phyloP scores from a whole-genome alignment of 1,140 invertebrate genomes.

The Bactericera cockerelli region DNA sequence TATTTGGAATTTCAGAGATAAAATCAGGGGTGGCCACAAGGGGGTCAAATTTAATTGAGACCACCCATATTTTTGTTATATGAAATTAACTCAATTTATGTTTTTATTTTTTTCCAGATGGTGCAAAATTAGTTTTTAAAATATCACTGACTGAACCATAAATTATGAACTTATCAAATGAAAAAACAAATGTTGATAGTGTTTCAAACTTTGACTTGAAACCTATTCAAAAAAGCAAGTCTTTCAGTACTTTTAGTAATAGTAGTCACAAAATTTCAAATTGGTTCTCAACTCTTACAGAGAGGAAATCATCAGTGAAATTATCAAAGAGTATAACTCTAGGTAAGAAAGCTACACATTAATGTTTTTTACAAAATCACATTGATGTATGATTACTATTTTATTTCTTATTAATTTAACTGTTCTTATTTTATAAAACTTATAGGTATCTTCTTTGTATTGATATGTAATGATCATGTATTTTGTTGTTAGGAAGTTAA shows the following conservation, averaged over 20 bases:
- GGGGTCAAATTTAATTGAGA: too few relatives aligned
- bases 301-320: not conserved
- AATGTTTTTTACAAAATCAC: too few relatives aligned
- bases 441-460: not conserved
- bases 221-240: conserved; percentile 8
- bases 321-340: conserved; percentile 7
- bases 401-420: not conserved
- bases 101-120: too few relatives aligned
- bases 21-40: too few relatives aligned
- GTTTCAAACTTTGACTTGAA: conserved; percentile 1
- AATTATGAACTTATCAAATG: conserved; percentile 3
- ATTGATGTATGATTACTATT: too few relatives aligned
- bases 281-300: conserved; percentile 1
- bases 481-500: not conserved
- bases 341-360: not conserved
- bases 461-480: not conserved
- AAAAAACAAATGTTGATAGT: not conserved
- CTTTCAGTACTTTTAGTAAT: conserved; percentile 2
- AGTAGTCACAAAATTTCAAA: conserved; percentile 6
- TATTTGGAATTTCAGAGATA: too few relatives aligned
- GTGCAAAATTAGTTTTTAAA: too few relatives aligned
- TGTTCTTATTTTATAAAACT: not conserved
- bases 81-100: too few relatives aligned
- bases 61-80: too few relatives aligned
- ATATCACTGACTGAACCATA: too few relatives aligned